A percentile compares a stretch with the other conserved stretches of the same genome.
These are phyloP conservation scores for Oostethus manadensis DNA, from an alignment of 2,113 vertebrate species.

Conservation along the genomic window DNA sequence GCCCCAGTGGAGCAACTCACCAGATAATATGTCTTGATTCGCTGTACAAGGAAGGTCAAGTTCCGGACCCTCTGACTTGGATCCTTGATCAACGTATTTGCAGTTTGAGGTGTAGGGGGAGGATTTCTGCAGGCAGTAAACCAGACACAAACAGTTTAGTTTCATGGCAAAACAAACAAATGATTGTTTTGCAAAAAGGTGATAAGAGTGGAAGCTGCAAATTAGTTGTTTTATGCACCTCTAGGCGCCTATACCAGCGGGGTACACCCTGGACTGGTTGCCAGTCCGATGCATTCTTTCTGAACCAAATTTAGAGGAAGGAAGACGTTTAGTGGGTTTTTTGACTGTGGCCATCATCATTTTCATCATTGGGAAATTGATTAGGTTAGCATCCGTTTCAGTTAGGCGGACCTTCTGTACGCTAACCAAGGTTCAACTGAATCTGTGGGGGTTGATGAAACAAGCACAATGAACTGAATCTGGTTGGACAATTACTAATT, in stretches of 20 bases:
- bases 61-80: constrained; percentile 58
- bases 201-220: constrained; percentile 3
- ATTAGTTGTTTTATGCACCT: constrained; percentile 9
- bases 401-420: too few species aligned
- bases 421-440: too few species aligned
- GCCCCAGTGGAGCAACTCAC: constrained; percentile 31
- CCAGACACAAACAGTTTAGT: constrained; percentile 5
- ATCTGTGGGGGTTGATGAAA: too few species aligned
- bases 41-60: constrained; percentile 54
- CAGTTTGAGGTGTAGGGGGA: constrained; percentile 30
- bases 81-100: constrained; percentile 47
- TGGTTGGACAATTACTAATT: too few species aligned
- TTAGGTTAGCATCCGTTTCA: too few species aligned
- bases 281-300: too few species aligned
- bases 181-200: constrained; percentile 3
- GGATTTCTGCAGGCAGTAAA: constrained; percentile 50
- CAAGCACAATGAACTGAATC: too few species aligned
- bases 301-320: too few species aligned
- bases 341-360: too few species aligned
- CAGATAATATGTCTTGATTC: constrained; percentile 63
- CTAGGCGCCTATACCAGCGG: background rate
- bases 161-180: constrained; percentile 2
- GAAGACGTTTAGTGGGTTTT: too few species aligned
- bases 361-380: too few species aligned
- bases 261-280: too few species aligned